Conservation (phyloP, 2,113 vertebrate genomes). For the Trachemys scripta region DNA sequence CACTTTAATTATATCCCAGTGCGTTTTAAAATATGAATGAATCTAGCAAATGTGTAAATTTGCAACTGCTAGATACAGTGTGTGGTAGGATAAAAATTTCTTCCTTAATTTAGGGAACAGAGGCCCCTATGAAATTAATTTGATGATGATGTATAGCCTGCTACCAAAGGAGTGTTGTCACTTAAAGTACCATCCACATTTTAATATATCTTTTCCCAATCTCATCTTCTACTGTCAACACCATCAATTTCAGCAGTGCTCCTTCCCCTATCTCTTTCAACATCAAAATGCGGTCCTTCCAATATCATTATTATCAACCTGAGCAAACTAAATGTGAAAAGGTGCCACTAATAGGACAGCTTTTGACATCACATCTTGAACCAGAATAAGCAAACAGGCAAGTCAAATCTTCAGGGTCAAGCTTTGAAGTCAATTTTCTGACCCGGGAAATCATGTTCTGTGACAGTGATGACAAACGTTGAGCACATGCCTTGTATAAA, state of each 20-base stretch:
- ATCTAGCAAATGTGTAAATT: neutral
- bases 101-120: neutral
- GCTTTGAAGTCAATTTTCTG: slow-evolving; percentile 75
- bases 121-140: neutral
- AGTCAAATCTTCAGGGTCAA: slow-evolving; percentile 82
- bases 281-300: slow-evolving; percentile 80
- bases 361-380: slow-evolving; percentile 83
- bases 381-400: slow-evolving; percentile 81
- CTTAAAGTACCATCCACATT: slow-evolving; percentile 47
- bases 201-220: slow-evolving; percentile 68
- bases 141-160: neutral
- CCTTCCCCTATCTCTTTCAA: slow-evolving; percentile 75
- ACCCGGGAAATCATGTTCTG: slow-evolving; percentile 77
- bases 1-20: slow-evolving; percentile 26
- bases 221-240: slow-evolving; percentile 78
- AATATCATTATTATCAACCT: slow-evolving; percentile 77
- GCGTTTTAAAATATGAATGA: neutral
- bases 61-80: neutral
- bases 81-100: neutral
- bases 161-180: slow-evolving; percentile 53
- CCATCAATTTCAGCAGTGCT: slow-evolving; percentile 75
- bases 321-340: slow-evolving; percentile 81
- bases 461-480: slow-evolving; percentile 75
- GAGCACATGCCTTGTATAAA: slow-evolving; percentile 68
- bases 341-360: slow-evolving; percentile 80